These are phyloP conservation scores for Phymatocera aterrima DNA, from an alignment of 2,888 invertebrate species.

Conservation along the genomic window DNA sequence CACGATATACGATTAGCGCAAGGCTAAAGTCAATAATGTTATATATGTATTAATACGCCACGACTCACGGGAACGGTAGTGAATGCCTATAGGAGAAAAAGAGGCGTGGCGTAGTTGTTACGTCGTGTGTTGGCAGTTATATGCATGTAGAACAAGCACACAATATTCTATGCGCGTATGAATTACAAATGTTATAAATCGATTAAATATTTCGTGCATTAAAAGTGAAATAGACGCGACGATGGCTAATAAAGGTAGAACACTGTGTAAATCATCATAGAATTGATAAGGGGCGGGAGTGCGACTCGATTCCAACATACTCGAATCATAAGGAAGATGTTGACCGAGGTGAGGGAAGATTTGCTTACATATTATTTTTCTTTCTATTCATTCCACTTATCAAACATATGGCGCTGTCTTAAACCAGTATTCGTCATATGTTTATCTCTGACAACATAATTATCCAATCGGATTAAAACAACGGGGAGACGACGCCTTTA, in stretches of 20 bases:
- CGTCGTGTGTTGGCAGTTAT: neutral
- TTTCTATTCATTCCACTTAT: neutral
- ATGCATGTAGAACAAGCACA: neutral
- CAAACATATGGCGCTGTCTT: constrained; percentile 22
- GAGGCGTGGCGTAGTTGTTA: constrained; percentile 33
- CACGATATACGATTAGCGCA: neutral
- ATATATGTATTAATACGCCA: neutral
- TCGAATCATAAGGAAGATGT: constrained; percentile 21
- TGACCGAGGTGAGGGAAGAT: constrained; percentile 17
- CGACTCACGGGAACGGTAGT: constrained; percentile 8
- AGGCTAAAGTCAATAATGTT: constrained; percentile 6
- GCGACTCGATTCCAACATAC: neutral
- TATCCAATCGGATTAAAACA: constrained; percentile 15
- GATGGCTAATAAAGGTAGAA: neutral
- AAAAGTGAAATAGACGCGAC: too few relatives aligned
- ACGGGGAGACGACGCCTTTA: neutral
- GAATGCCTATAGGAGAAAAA: constrained; percentile 1
- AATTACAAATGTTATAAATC: constrained; percentile 19
- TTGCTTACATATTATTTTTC: neutral
- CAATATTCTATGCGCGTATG: neutral
- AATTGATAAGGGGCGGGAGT: neutral
- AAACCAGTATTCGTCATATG: neutral
- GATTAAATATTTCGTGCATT: constrained; percentile 13
- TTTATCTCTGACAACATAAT: constrained; percentile 8
- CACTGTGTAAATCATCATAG: neutral